Evolutionary conservation across 2,113 vertebrate species (phyloP).

Genomic region (Camelus bactrianus): DNA sequence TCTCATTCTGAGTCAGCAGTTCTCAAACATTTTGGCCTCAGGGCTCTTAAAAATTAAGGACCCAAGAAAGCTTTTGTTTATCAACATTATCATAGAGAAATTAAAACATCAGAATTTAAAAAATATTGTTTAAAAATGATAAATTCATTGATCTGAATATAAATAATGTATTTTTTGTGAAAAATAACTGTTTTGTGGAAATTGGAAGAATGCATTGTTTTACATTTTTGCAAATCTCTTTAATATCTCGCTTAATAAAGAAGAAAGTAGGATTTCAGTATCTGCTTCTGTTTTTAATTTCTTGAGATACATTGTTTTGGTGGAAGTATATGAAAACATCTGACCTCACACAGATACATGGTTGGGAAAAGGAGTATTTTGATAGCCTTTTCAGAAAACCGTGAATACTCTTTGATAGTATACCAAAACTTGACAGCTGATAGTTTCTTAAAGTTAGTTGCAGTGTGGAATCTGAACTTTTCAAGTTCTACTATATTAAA

Average conservation of each 20-base stretch:
- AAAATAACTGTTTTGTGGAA: not conserved
- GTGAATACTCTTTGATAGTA: constrained; percentile 4
- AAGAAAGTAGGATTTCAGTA: not conserved
- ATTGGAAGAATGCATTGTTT: not conserved
- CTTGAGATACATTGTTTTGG: constrained; percentile 10
- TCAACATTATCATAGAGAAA: constrained; percentile 11
- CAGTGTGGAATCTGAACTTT: constrained; percentile 44
- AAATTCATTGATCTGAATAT: not conserved
- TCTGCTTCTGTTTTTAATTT: constrained; percentile 7
- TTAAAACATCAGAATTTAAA: not conserved
- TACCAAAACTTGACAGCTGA: constrained; percentile 3
- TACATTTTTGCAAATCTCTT: not conserved
- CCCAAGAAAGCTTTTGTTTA: not conserved
- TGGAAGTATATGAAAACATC: not conserved
- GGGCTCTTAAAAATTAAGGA: constrained; percentile 14
- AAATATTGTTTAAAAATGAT: not conserved
- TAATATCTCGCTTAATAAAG: not conserved
- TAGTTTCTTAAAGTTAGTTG: not conserved
- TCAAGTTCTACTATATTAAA: not conserved
- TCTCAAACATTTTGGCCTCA: not conserved
- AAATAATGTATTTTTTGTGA: not conserved
- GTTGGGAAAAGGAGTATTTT: not conserved
- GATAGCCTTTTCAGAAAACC: constrained; percentile 33
- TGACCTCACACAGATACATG: not conserved
- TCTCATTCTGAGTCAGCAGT: not conserved